Evolutionary conservation across 2,888 invertebrate species (phyloP), one percentile per base, ranked within the genome.

Genomic region (Crematogaster levior): DNA sequence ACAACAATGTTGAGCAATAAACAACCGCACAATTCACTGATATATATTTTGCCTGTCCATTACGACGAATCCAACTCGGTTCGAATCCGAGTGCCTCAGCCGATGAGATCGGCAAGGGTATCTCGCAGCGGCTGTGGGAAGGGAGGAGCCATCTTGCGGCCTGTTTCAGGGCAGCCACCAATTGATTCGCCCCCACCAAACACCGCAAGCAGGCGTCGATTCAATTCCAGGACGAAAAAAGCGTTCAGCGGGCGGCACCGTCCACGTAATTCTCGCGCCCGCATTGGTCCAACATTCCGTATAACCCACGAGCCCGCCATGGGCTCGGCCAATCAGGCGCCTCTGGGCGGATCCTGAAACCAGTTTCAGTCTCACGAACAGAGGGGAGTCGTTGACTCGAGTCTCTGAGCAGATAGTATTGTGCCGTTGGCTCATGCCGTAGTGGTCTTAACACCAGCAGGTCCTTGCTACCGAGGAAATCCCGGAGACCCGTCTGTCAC

Each of bases 121-220:
- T 82, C 77, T 77, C 48, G 77, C n/a, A 75, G 72, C 70, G 58
- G 83, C 81, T 82, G 84, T 84, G 85, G 89, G 91, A 86, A 91
- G 92, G 93, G 93, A 93, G 94, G 94, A 94, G 94, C 94, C 94
- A 94, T 94, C 94, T 94, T 94, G 94, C 92, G 93, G 94, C 93
- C 90, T 91, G 89, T 92, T 92, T 93, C 91, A 90, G 92, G 92
- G 91, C 88, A 92, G 91, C 90, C 91, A 92, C 91, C 94, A 94
- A 94, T 94, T 94, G 94, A 94, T 94, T 94, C 93, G 91, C 90
- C 92, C 93, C 93, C 93, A 90, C 94, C 91, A 85, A 43, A 53
- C 10, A n/a, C 72, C 74, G 80, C 63, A 74, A 72, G 81, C 81
- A 82, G 91, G 92, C 92, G 93, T 91, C 91, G 91, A 93, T 94